Conservation (phyloP, 2,113 vertebrate species). For the Centropristis striata region DNA sequence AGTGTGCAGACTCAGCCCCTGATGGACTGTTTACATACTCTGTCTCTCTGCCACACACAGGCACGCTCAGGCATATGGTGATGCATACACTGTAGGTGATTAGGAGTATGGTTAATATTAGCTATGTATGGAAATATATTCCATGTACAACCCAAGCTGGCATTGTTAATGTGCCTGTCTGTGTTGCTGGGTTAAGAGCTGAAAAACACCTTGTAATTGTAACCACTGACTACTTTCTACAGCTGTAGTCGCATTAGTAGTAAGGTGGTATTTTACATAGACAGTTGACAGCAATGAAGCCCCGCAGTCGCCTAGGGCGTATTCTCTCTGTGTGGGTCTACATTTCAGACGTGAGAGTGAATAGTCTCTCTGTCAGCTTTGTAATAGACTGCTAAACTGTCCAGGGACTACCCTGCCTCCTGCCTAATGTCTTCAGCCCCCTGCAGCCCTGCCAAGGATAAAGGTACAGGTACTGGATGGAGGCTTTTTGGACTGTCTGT, state of each 20-base stretch:
- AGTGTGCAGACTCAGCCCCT: slow-evolving; percentile 43
- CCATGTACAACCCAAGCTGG: neutral
- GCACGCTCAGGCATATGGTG: slow-evolving; percentile 3
- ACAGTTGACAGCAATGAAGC: too few species aligned
- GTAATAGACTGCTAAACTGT: neutral
- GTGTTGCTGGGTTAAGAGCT: too few species aligned
- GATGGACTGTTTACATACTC: slow-evolving; percentile 28
- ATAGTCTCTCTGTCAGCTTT: neutral
- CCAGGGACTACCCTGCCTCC: neutral
- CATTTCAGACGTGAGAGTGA: neutral
- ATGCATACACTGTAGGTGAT: slow-evolving; percentile 32
- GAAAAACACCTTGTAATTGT: too few species aligned
- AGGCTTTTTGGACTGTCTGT: too few species aligned
- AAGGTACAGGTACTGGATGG: neutral
- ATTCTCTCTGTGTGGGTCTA: neutral
- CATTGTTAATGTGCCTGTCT: slow-evolving; percentile 2
- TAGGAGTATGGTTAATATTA: slow-evolving; percentile 25
- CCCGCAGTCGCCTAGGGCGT: neutral
- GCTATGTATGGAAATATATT: slow-evolving; percentile 32
- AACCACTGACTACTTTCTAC: too few species aligned
- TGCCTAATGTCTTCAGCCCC: neutral
- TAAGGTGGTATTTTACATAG: too few species aligned
- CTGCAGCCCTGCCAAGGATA: neutral
- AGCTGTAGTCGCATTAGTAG: too few species aligned
- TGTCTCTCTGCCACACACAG: slow-evolving; percentile 32